phyloP scores from a whole-genome alignment of 2,888 invertebrate species.

The Drosophila nr. perissopoda region DNA sequence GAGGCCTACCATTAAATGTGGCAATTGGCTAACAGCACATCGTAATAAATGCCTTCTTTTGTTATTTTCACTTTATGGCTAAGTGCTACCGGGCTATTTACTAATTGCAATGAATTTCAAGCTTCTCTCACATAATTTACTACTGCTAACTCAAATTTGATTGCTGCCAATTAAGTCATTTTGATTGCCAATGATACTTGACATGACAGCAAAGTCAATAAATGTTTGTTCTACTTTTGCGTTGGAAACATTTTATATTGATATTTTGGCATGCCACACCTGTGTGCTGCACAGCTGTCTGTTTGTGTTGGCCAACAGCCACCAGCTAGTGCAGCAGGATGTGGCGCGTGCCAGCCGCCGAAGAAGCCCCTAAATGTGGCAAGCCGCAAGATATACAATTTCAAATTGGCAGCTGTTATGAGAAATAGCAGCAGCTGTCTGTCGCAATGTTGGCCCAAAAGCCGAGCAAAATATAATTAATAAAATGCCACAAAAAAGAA shows the following conservation, averaged over 20 bases:
- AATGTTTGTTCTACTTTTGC: background rate
- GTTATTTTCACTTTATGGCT: background rate
- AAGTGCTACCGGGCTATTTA: background rate
- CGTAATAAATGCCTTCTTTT: background rate
- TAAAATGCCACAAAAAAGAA: constrained; percentile 22
- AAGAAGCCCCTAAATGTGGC: constrained; percentile 26
- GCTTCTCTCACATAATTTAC: background rate
- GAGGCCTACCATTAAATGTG: constrained; percentile 5
- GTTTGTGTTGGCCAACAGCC: background rate
- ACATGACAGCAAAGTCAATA: background rate
- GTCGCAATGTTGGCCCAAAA: constrained; percentile 33
- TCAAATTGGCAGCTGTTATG: constrained; percentile 70
- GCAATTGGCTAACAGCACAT: background rate
- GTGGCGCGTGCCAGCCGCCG: constrained; percentile 47
- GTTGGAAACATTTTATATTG: background rate
- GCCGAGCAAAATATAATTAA: constrained; percentile 44
- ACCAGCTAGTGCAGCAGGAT: constrained; percentile 43
- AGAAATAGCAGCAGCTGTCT: constrained; percentile 35
- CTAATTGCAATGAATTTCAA: background rate
- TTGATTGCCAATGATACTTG: background rate
- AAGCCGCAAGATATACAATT: constrained; percentile 64
- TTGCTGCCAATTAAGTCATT: background rate
- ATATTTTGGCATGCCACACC: background rate
- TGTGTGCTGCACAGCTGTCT: background rate
- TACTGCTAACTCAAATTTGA: background rate